Evolutionary conservation across 2,888 invertebrate genomes (phyloP), one percentile per base, ranked within the genome.

Genomic region (Folsomia candida): DNA sequence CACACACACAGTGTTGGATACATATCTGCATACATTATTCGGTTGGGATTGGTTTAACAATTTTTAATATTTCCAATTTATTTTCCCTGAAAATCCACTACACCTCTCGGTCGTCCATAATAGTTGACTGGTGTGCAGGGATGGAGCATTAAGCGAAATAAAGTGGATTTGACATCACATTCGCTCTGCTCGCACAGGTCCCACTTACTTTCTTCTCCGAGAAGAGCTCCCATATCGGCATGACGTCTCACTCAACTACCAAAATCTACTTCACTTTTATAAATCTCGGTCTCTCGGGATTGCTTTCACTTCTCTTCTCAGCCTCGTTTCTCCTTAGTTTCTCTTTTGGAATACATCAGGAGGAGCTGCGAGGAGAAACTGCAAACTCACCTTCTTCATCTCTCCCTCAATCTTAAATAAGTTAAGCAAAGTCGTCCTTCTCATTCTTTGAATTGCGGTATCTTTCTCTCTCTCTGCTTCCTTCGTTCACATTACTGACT

Each of bases 201-300:
- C 59, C 59, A 64, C 25, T 25, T 29, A 29, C 57, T 37, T 67
- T 67, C 3, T 14, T 37, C 14, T 37, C 37, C 4, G n/a, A n/a
- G n/a, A n/a, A n/a, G 6, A 37, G 37, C 37, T 14, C 37, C 58
- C 54, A 51, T 51, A 64, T 37, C 25, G 64, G 51, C 2, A 47
- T 64, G 37, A 64, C 22, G 51, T 58, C 28, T 67, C 64, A 4
- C 37, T 37, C 37, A 37, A 4, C 37, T 37, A 37, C 6, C 37
- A 37, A 64, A 64, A 64, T 64, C 51, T 47, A 64, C 64, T 64
- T 62, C 62, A 62, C 25, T 62, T 64, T 64, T 64, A 64, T 64
- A 64, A 64, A 64, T 64, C 64, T 47, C 64, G 25, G 37, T 37
- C 37, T 37, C 37, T 37, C 37, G 37, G 37, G 37, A 37, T 37